These are phyloP conservation scores for Ahaetulla prasina DNA, from an alignment of 2,113 vertebrate species.

Conservation along the genomic window DNA sequence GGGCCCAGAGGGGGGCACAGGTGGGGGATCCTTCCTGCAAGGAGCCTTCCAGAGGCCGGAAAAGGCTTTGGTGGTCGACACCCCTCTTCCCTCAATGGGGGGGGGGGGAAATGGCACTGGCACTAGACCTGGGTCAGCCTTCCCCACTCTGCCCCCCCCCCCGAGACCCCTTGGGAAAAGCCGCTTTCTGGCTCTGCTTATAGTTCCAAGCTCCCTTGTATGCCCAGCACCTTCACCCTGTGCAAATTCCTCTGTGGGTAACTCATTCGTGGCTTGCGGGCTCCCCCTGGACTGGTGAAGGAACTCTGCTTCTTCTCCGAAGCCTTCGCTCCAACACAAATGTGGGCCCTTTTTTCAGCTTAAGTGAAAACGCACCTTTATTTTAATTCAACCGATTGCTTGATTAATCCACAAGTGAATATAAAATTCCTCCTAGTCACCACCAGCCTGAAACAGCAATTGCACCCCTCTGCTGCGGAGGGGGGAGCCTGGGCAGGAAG, in stretches of 20 bases:
- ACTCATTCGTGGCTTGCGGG: background rate
- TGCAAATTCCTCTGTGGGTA: background rate
- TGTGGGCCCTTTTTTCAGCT: accelerated
- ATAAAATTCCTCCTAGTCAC: background rate
- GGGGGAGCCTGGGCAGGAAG: accelerated
- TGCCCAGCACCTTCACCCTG: accelerated
- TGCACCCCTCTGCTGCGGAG: background rate
- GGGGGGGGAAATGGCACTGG: background rate
- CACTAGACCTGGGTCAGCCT: background rate
- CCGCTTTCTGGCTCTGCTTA: background rate
- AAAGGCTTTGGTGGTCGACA: background rate
- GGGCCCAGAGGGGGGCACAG: no score
- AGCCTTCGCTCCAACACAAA: background rate
- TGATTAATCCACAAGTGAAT: background rate
- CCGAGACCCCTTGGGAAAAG: background rate
- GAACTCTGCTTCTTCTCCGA: background rate
- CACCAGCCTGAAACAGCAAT: background rate
- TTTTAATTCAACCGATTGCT: background rate
- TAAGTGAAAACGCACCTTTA: background rate
- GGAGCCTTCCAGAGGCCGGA: background rate
- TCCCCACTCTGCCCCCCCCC: no score
- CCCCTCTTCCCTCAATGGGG: background rate
- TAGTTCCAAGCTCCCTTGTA: background rate
- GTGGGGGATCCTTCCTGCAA: background rate
- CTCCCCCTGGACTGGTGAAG: background rate